phyloP scores from a whole-genome alignment of 2,113 vertebrate species.

The Neodontobutis hainanensis region DNA sequence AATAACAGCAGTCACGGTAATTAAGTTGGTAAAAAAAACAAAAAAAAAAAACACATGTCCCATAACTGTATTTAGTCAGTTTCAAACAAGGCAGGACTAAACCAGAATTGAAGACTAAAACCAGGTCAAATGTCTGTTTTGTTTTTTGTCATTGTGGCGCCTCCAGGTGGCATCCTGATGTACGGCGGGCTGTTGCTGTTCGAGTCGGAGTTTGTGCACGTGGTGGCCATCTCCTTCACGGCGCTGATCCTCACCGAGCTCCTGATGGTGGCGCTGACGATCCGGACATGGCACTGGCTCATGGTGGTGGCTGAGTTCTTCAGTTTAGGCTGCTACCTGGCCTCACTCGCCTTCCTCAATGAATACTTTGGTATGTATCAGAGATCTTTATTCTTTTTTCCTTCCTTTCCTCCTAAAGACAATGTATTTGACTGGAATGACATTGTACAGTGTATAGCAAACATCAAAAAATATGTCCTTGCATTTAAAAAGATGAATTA shows the following conservation, averaged over 20 bases:
- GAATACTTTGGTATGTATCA: slow-evolving; percentile 91
- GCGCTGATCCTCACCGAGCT: slow-evolving; percentile 95
- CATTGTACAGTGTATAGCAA: no score
- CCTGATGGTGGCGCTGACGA: slow-evolving; percentile 95
- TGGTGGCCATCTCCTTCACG: slow-evolving; percentile 98
- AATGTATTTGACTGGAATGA: no score
- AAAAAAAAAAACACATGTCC: no score
- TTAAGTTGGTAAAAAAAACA: no score
- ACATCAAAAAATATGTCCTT: no score
- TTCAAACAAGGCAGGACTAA: no score
- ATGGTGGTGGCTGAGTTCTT: slow-evolving; percentile 95
- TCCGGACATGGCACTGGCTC: slow-evolving; percentile 97
- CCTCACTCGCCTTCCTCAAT: slow-evolving; percentile 95
- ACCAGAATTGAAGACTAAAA: no score
- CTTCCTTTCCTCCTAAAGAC: not conserved
- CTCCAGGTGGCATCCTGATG: slow-evolving; percentile 95
- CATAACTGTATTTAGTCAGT: no score
- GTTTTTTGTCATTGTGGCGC: slow-evolving; percentile 21
- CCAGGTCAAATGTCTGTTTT: not conserved
- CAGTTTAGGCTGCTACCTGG: slow-evolving; percentile 93
- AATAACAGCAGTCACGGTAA: no score
- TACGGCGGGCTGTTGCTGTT: slow-evolving; percentile 93
- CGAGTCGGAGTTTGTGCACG: slow-evolving; percentile 96
- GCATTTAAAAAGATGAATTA: no score
- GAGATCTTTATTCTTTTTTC: slow-evolving; percentile 14